Base-by-base conservation (phyloP, 2,888 invertebrate genomes). In the Amblyjoppa fuscipennis region DNA sequence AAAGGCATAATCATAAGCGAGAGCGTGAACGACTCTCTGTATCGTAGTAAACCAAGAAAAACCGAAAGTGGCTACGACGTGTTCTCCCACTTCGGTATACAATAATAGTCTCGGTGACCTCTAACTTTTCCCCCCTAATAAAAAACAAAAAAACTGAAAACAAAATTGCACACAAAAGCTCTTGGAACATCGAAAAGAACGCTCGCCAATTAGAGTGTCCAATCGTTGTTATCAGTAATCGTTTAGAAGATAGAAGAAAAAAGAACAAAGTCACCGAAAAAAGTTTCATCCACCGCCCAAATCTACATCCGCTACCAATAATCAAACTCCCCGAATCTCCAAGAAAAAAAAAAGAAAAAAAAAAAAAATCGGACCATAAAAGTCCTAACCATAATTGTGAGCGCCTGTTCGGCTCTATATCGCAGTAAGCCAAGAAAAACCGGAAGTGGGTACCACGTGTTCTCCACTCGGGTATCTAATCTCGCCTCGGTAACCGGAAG, bases 381-480 rank as follows among this genome's bases (percentile, higher is more conserved):
- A 56, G 25, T 7, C 3, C 2, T 11, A 41, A 6, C 16, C 1
- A 61, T 31, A 5, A 3, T 34, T 6, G n/a, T 6, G n/a, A 64
- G 61, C 59, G 59, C 3, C 9, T 9, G 59, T 51, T n/a, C 51
- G 51, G n/a, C 56, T 34, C n/a, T 0, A 4, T n/a, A 64, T 5
- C n/a, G 4, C 25, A 16, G 3, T 16, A 2, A 31, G n/a, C 11
- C 0, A 28, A 34, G 31, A 16, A 34, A n/a, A 64, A 34, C 61
- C 61, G 61, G 61, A 61, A 31, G 31, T 61, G 61, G 61, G 2
- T 61, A 61, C 61, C 61, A 31, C 61, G 61, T 61, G 61, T 61
- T 61, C 61, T 61, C 61, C 61, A 61, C 13, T 61, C 31, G 20
- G 31, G 16, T 61, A 61, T 61, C 61, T 61, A 61, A 61, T 61